Base-by-base conservation (phyloP, 92 coral and sea anemone species). In the Galaxea fascicularis region DNA sequence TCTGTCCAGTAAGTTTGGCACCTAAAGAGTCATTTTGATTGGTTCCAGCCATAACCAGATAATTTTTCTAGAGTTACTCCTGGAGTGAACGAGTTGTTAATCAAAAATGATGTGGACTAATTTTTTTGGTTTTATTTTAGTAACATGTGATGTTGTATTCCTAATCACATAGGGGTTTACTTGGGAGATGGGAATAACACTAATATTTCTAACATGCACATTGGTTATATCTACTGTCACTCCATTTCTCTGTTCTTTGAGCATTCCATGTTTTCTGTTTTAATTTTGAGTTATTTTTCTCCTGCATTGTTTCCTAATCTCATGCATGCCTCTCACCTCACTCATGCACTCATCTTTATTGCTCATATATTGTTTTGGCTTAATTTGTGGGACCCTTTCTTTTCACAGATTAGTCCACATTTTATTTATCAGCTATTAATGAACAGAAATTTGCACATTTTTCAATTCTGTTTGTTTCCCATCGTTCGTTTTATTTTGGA, bases 361-460 rank as follows among this genome's bases (percentile, higher is more conserved):
- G 52, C 76, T 25, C 75, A 49, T 66, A 0, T 17, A n/a, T 30
- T 62, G 71, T 60, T 45, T 22, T 65, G 49, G 74, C 31, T n/a
- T 46, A 47, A 21, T 66, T 53, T 79, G 16, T 79, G 52, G 65
- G 65, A 20, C 84, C 26, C 4, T 41, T 79, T 67, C 22, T n/a
- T 11, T 10, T 49, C 13, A 11, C 70, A 28, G 57, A 69, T 82
- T 56, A 82, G 69, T 70, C 86, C 76, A 69, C 85, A 82, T 82
- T 10, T 58, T 53, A 65, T 71, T 82, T 57, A 39, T 82, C 78
- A 82, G 86, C 86, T 82, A 58, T 82, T 56, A 56, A 57, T 71
- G 64, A 16, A 70, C 28, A 15, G 53, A 80, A 35, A 49, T 29
- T 54, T 47, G 85, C 77, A 68, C 84, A 13, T 31, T 62, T 78